Evolutionary conservation across 2,797 vertebrate genomes (phyloP).

Genomic region (Micrastur ruficollis): DNA sequence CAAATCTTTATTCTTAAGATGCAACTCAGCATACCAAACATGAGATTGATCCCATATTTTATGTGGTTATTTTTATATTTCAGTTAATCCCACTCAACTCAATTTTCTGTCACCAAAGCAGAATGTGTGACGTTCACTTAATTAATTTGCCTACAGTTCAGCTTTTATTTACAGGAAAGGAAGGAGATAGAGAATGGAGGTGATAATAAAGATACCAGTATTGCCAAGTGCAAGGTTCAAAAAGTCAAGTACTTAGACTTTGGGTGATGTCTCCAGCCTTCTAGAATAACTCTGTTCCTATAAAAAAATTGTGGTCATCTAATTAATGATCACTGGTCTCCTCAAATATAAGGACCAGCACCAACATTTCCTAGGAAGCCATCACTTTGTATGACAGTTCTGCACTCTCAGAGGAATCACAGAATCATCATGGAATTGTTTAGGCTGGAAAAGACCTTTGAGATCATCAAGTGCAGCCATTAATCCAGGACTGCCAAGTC

Average conservation of each 20-base stretch:
- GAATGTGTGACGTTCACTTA: neutral
- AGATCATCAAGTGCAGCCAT: too few species aligned
- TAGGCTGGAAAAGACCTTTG: too few species aligned
- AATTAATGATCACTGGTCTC: neutral
- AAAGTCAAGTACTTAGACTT: neutral
- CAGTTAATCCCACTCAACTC: neutral
- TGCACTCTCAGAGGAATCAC: neutral
- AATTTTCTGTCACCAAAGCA: neutral
- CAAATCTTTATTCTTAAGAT: neutral
- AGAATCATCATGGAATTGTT: neutral
- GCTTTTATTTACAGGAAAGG: neutral
- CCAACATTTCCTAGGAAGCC: neutral
- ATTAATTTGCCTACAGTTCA: neutral
- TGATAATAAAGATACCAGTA: neutral
- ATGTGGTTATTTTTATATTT: neutral
- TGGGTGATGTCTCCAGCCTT: neutral
- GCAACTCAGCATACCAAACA: neutral
- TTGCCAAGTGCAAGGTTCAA: neutral
- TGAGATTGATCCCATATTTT: neutral
- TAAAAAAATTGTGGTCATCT: neutral
- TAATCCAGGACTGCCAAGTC: too few species aligned
- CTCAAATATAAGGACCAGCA: neutral
- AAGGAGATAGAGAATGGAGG: neutral
- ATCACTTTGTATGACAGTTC: neutral
- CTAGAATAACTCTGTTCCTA: neutral